Evolutionary conservation across 2,888 invertebrate species (phyloP).

Genomic region (Dusona sp.): DNA sequence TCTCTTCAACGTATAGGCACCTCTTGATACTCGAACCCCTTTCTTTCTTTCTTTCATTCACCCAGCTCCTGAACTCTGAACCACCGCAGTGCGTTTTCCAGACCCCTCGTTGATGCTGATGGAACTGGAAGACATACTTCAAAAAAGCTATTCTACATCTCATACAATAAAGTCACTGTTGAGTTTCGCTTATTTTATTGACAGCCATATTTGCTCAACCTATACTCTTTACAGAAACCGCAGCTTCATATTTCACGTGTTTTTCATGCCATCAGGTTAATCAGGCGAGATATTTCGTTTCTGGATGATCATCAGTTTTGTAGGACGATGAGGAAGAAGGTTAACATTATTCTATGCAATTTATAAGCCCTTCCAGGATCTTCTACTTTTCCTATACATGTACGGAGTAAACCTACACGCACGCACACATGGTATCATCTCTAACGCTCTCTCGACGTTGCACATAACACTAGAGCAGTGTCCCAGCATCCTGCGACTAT

Average conservation of each 20-base stretch:
- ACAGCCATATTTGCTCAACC: neutral
- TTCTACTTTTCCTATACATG: constrained; percentile 67
- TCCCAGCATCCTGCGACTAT: constrained; percentile 71
- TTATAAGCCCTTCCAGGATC: constrained; percentile 80
- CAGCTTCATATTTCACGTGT: neutral
- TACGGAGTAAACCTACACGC: constrained; percentile 52
- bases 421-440: constrained; percentile 43
- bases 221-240: neutral
- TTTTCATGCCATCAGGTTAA: constrained; percentile 70
- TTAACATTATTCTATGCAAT: constrained; percentile 82
- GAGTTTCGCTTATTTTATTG: neutral
- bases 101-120: constrained; percentile 19
- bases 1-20: constrained; percentile 72
- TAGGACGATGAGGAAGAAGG: constrained; percentile 65
- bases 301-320: constrained; percentile 33
- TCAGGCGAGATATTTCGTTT: constrained; percentile 71
- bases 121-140: constrained; percentile 28
- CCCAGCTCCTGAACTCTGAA: constrained; percentile 44
- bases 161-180: neutral
- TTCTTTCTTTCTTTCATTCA: constrained; percentile 46
- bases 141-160: neutral
- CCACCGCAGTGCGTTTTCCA: constrained; percentile 52
- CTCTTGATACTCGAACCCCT: constrained; percentile 77
- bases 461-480: constrained; percentile 69
- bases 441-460: constrained; percentile 47